Conservation (phyloP, 2,113 vertebrate species). For the Phrynosoma platyrhinos region DNA sequence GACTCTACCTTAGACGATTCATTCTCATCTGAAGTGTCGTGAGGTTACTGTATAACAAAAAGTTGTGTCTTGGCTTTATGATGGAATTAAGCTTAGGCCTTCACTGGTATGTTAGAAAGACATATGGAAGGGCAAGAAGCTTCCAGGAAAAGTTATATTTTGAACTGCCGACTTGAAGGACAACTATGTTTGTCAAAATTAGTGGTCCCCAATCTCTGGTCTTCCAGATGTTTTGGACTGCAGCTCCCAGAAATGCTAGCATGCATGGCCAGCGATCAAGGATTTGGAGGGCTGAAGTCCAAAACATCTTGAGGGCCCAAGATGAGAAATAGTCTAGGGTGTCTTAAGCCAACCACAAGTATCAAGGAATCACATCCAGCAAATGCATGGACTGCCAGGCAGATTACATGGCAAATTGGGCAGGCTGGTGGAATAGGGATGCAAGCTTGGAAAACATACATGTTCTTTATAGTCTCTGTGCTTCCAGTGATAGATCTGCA, state of each 20-base stretch:
- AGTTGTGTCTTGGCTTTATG: conserved; percentile 22
- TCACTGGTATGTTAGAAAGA: background rate
- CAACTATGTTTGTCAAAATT: background rate
- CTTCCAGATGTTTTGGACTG: background rate
- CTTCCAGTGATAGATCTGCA: too few relatives aligned
- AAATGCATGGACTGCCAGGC: too few relatives aligned
- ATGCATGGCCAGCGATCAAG: background rate
- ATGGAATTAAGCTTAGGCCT: conserved; percentile 5
- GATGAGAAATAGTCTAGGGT: background rate
- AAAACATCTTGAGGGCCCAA: background rate
- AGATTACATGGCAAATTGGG: too few relatives aligned
- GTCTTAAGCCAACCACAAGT: too few relatives aligned
- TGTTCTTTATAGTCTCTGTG: too few relatives aligned
- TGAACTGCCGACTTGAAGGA: background rate
- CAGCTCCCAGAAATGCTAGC: background rate
- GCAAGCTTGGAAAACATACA: too few relatives aligned
- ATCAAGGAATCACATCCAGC: too few relatives aligned
- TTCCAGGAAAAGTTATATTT: background rate
- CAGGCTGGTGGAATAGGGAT: too few relatives aligned
- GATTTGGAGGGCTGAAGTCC: background rate
- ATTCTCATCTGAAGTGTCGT: conserved; percentile 34
- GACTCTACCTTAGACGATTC: conserved; percentile 43
- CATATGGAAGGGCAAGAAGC: background rate
- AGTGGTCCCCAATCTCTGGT: background rate
- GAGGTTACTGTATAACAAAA: background rate